Base-by-base conservation (phyloP, 2,113 vertebrate genomes). In the Collichthys lucidus region DNA sequence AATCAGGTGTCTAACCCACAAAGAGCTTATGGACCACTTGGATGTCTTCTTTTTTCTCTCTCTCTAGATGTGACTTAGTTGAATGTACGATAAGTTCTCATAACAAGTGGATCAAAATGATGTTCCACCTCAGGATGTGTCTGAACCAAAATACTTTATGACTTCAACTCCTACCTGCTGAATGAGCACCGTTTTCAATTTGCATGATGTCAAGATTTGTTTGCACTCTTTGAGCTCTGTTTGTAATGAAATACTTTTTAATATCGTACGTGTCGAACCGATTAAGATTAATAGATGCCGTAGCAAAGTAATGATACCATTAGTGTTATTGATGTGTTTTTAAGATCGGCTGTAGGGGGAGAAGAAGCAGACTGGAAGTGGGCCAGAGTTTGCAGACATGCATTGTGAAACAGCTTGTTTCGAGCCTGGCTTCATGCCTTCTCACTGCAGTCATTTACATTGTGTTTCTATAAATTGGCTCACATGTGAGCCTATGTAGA, bases 191-290 rank as follows among this genome's bases (percentile, higher is more conserved):
- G 12, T 85, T 86, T 80, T 57, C 35, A 44, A 26, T 84, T 85
- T 93, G 91, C 91, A 94, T 92, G 91, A 91, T 86, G 79, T 86
- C 81, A 66, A 56, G 31, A 77, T 68, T 72, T 85, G 55, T 81
- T 86, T 86, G 71, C 67, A 77, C 62, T 81, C 55, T 75, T 60
- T 59, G 16, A 66, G 44, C 31, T 88, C 15, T 62, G 53, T 79
- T 86, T 82, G 65, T 74, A 86, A 76, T 47, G 17, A 16, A 24
- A 44, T 57, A 65, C 40, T 44, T 77, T 83, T 77, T 71, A 29
- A 64, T 72, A 85, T 68, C 3, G 47, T 85, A 73, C 29, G 66
- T 76, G 50, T 82, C 47, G 71, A 61, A 83, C n/a, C 9, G 67
- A 10, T 66, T 70, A 63, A 52, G 22, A 66, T 68, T 26, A 74